Evolutionary conservation across 1,140 invertebrate species (phyloP).

Genomic region (Lepidotrigona ventralis): DNA sequence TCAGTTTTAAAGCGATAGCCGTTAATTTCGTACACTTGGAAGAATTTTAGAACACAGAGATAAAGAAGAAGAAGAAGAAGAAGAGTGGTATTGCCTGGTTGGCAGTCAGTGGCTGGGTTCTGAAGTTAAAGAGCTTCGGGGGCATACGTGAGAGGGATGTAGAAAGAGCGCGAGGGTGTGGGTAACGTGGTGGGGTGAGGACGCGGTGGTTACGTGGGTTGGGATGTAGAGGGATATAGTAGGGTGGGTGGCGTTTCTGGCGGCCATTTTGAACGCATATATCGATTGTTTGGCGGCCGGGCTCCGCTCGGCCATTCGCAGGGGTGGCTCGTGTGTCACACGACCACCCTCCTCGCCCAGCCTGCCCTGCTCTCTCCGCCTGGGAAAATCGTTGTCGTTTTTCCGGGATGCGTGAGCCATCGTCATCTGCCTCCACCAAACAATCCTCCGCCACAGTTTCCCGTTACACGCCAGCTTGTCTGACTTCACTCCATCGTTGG

Average conservation of each 20-base stretch:
- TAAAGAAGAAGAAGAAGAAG: constrained; percentile 39
- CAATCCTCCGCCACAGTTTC: neutral
- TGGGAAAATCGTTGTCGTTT: constrained; percentile 42
- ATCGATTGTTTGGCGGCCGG: constrained; percentile 81
- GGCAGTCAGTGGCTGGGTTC: constrained; percentile 74
- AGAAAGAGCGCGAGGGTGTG: constrained; percentile 55
- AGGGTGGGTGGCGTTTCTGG: constrained; percentile 78
- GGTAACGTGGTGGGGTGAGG: constrained; percentile 39
- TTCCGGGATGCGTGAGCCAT: constrained; percentile 39
- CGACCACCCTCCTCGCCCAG: constrained; percentile 51
- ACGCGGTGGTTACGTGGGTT: constrained; percentile 52
- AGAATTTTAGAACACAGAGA: constrained; percentile 1
- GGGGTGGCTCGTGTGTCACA: constrained; percentile 70
- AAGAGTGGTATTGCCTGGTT: constrained; percentile 68
- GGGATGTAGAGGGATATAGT: constrained; percentile 60
- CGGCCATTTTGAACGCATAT: constrained; percentile 82
- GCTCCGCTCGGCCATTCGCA: constrained; percentile 78
- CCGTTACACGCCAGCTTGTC: too few relatives aligned
- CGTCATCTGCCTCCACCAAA: constrained; percentile 12
- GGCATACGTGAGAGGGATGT: constrained; percentile 78
- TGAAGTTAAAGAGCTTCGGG: constrained; percentile 79
- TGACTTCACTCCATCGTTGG: neutral
- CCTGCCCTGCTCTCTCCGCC: constrained; percentile 20
- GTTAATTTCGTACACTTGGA: neutral
- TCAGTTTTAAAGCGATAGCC: too few relatives aligned